Evolutionary conservation across 2,888 invertebrate genomes (phyloP).

Genomic region (Acheta domesticus): DNA sequence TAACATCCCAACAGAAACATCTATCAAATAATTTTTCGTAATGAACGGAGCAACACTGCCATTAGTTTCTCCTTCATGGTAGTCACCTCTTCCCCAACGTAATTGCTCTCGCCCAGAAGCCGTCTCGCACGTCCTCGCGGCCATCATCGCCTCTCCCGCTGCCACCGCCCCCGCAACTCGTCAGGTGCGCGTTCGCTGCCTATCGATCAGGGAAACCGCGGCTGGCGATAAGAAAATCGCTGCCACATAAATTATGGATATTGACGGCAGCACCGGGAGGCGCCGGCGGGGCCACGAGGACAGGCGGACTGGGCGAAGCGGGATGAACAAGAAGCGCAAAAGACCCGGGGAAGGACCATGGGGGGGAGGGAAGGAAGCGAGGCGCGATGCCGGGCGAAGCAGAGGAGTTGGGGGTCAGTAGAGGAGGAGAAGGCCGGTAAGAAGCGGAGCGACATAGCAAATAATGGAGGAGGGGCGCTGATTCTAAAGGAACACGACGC

Average conservation of each 20-base stretch:
- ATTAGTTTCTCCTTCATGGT: no score
- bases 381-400: not conserved
- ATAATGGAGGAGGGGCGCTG: no score
- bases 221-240: not conserved
- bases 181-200: constrained; percentile 4
- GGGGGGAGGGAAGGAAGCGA: not conserved
- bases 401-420: no score
- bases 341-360: not conserved
- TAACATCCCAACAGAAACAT: no score
- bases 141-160: not conserved
- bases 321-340: not conserved
- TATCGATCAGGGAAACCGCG: constrained; percentile 7
- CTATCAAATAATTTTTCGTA: no score
- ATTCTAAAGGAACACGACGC: no score
- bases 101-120: no score
- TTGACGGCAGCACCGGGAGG: not conserved
- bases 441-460: no score
- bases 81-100: no score
- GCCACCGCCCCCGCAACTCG: not conserved
- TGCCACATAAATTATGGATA: constrained; percentile 10
- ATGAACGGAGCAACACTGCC: no score
- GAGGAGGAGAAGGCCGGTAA: no score
- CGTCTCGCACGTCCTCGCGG: no score
- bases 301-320: not conserved
- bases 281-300: not conserved